Evolutionary conservation across 2,888 invertebrate species (phyloP).

Genomic region (Linnaemya tessellans): DNA sequence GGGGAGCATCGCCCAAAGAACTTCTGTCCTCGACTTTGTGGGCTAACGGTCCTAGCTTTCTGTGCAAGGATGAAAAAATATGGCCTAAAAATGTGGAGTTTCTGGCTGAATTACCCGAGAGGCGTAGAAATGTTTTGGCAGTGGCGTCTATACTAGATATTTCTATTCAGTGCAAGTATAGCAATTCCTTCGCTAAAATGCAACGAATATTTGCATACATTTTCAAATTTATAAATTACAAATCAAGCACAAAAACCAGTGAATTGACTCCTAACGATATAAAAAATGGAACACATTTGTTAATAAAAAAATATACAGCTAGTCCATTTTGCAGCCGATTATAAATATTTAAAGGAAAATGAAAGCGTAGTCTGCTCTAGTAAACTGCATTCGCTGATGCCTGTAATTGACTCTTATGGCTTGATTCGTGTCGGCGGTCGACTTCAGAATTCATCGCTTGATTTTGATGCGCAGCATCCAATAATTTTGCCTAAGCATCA

Average conservation of each 20-base stretch:
- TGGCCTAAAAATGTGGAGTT: slow-evolving; percentile 43
- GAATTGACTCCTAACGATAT: no score
- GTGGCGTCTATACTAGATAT: not conserved
- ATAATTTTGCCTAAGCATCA: slow-evolving; percentile 63
- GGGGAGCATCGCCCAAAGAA: slow-evolving; percentile 26
- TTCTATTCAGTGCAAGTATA: not conserved
- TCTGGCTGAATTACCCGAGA: slow-evolving; percentile 58
- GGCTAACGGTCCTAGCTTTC: slow-evolving; percentile 21
- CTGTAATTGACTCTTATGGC: slow-evolving; percentile 7
- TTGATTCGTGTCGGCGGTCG: slow-evolving; percentile 53
- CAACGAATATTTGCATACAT: not conserved
- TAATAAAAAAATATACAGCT: no score
- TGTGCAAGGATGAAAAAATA: not conserved
- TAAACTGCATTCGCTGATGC: no score
- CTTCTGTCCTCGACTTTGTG: slow-evolving; percentile 50
- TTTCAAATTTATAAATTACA: no score
- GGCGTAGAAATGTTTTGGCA: slow-evolving; percentile 38
- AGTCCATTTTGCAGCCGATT: no score
- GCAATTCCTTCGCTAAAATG: slow-evolving; percentile 25
- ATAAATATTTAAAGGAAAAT: no score
- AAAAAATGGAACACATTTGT: no score
- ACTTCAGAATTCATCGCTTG: slow-evolving; percentile 9
- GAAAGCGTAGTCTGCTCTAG: no score
- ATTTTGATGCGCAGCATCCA: slow-evolving; percentile 39
- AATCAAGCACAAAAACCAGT: no score